Evolutionary conservation across 2,113 vertebrate genomes (phyloP).

Genomic region (Morone chrysops): DNA sequence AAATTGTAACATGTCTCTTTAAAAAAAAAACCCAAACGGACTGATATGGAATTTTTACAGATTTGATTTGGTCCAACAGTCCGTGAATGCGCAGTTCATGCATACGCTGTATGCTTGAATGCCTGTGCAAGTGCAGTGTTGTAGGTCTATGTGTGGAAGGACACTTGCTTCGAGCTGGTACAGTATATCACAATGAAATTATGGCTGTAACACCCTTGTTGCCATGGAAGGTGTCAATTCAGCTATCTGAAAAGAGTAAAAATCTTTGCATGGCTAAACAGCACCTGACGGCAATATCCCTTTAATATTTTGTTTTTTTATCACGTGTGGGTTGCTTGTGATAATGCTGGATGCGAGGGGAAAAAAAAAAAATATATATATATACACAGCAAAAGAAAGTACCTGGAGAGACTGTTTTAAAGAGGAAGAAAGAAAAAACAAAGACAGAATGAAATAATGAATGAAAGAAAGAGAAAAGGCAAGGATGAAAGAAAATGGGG

Average conservation of each 20-base stretch:
- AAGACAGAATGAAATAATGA: slow-evolving; percentile 15
- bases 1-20: slow-evolving; percentile 39
- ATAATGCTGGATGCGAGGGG: slow-evolving; percentile 8
- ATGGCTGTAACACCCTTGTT: slow-evolving; percentile 52
- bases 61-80: slow-evolving; percentile 42
- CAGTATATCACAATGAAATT: slow-evolving; percentile 58
- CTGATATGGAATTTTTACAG: slow-evolving; percentile 47
- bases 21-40: slow-evolving; percentile 17
- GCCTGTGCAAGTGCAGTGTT: slow-evolving; percentile 20
- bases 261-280: slow-evolving; percentile 41
- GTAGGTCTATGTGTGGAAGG: slow-evolving; percentile 7
- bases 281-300: slow-evolving; percentile 12
- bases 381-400: slow-evolving; percentile 3
- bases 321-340: background rate
- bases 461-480: slow-evolving; percentile 12
- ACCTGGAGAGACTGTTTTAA: slow-evolving; percentile 37
- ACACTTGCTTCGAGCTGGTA: slow-evolving; percentile 28
- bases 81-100: slow-evolving; percentile 2
- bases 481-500: slow-evolving; percentile 18
- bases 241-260: slow-evolving; percentile 12
- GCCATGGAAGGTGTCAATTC: slow-evolving; percentile 42
- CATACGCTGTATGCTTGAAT: slow-evolving; percentile 34
- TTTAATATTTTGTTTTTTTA: slow-evolving; percentile 9
- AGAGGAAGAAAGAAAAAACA: slow-evolving; percentile 19
- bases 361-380: background rate